Evolutionary conservation across 2,113 vertebrate genomes (phyloP), one percentile per base, ranked within the genome.

Genomic region (Mesoclemmys tuberculata): DNA sequence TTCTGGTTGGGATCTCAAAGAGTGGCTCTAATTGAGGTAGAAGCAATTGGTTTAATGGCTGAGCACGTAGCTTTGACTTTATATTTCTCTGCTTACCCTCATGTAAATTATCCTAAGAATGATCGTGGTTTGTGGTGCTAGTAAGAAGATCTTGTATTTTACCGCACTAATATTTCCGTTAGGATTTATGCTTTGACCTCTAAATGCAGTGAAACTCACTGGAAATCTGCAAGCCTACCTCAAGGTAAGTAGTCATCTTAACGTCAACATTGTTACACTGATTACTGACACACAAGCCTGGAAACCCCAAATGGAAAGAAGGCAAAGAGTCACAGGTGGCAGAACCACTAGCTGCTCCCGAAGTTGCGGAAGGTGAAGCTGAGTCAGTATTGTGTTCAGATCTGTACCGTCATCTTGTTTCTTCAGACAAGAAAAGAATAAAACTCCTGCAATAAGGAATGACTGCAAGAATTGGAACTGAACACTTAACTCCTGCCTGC

Each of bases 251-350:
- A 46, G 44, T 18, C 38, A 51, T 48, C 8, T 24, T 74, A 21
- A 21, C n/a, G 0, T 4, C 2, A 82, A 64, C 26, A 18, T n/a
- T 0, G 0, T 27, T 68, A 1, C 2, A 54, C 16, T 27, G 13
- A 35, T 51, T 82, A 7, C 74, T 78, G 92, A 1, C 35, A 87
- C 4, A 55, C 82, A 68, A 58, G 51, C 31, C 51, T 31, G 26
- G 91, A 6, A 41, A 1, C 1, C 2, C 29, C 21, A 1, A 18
- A 46, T 1, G 56, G 64, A 38, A 71, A 68, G 64, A 68, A 21
- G 64, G 19, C 48, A 44, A 41, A 41, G 41, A 75, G 89, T 82
- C 82, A 79, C 38, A 46, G 26, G 13, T 46, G 74, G 41, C 7
- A 2, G 41, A 27, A 46, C 41, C 13, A 27, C 41, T 80, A 49